These are phyloP conservation scores for Agapornis roseicollis DNA, from an alignment of 2,113 vertebrate genomes.

Conservation along the genomic window DNA sequence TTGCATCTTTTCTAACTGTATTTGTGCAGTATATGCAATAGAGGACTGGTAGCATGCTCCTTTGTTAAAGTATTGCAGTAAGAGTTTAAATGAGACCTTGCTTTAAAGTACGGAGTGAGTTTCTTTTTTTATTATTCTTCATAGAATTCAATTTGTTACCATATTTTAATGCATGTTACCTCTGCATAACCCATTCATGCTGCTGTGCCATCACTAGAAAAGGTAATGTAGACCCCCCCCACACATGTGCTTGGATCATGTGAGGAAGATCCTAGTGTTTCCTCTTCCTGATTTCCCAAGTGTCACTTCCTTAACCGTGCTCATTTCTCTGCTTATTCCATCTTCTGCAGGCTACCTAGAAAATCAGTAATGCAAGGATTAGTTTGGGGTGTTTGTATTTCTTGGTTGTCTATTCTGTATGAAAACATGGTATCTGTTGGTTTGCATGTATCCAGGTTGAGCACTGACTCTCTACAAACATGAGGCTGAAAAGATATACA, in stretches of 20 bases:
- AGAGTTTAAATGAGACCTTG: not conserved
- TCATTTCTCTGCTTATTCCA: not conserved
- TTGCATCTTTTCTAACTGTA: not conserved
- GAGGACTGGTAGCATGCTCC: not conserved
- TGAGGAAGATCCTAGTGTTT: not conserved
- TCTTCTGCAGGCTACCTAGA: not conserved
- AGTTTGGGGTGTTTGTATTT: accelerated
- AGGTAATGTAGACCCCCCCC: not conserved
- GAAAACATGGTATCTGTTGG: accelerated
- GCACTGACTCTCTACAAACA: not conserved
- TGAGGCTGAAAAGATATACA: not conserved
- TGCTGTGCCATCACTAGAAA: not conserved
- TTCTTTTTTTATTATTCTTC: not conserved
- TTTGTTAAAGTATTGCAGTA: not conserved
- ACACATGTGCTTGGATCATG: too few species aligned
- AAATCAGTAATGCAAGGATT: not conserved
- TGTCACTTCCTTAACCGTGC: not conserved
- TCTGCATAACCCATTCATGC: not conserved
- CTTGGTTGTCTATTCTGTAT: accelerated
- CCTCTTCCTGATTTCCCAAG: not conserved
- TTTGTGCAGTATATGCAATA: not conserved
- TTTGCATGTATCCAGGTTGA: not conserved
- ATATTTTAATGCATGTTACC: not conserved
- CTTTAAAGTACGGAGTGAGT: not conserved
- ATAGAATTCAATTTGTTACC: not conserved